phyloP scores from a whole-genome alignment of 2,888 invertebrate species.

The Mechanitis messenoides region DNA sequence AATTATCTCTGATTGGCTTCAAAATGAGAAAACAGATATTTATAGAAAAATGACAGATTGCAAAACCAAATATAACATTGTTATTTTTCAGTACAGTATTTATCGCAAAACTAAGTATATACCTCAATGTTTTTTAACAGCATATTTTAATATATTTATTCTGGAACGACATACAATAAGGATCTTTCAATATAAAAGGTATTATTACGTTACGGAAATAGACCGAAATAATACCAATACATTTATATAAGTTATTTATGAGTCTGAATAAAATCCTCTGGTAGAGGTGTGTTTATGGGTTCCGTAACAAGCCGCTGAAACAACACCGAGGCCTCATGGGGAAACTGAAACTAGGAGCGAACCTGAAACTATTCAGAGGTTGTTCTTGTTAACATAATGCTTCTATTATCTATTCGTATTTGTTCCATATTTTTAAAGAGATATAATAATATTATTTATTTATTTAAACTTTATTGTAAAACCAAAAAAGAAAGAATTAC shows the following conservation, averaged over 20 bases:
- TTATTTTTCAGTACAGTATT: no score
- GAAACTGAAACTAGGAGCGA: not conserved
- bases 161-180: not conserved
- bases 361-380: not conserved
- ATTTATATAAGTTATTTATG: constrained; percentile 14
- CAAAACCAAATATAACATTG: no score
- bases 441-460: no score
- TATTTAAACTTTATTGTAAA: no score
- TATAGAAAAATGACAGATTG: no score
- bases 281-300: constrained; percentile 3
- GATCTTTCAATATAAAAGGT: not conserved
- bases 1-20: no score
- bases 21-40: no score
- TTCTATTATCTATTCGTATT: not conserved
- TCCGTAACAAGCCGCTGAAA: constrained; percentile 5
- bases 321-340: not conserved
- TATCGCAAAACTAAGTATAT: no score
- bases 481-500: no score
- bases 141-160: no score
- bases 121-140: no score
- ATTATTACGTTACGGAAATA: constrained; percentile 1
- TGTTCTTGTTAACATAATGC: not conserved
- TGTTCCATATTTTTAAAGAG: no score
- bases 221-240: constrained; percentile 2
- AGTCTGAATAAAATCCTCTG: constrained; percentile 3